Percentiles rank a stretch among this genome's conserved stretches.
Conservation (phyloP, 1,140 invertebrate genomes). For the Dendrolimus punctatus region DNA sequence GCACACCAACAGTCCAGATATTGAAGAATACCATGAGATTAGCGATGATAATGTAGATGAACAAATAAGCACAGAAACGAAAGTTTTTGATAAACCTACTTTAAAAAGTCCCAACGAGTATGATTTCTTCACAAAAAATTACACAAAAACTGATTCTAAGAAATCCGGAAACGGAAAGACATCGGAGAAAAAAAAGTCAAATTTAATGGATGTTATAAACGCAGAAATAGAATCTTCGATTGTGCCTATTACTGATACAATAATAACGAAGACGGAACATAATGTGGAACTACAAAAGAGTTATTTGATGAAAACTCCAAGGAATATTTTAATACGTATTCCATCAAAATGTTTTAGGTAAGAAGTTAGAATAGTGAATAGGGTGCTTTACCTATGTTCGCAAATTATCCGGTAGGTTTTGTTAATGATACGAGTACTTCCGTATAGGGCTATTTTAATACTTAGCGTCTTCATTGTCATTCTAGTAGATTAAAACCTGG, state of each 20-base stretch:
- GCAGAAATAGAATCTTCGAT: conserved; percentile 29
- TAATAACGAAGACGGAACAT: conserved; percentile 22
- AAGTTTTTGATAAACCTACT: neutral
- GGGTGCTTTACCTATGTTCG: no score
- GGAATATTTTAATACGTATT: conserved; percentile 2
- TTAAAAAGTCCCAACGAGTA: conserved; percentile 22
- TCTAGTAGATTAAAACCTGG: no score
- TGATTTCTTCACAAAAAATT: conserved; percentile 44
- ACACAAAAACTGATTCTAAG: conserved; percentile 26
- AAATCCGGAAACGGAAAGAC: conserved; percentile 27
- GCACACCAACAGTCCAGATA: conserved; percentile 26
- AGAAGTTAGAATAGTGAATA: no score
- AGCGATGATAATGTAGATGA: conserved; percentile 20
- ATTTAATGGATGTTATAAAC: conserved; percentile 43
- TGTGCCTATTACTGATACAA: conserved; percentile 30
- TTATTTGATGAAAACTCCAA: conserved; percentile 15
- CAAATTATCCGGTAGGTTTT: no score
- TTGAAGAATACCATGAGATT: conserved; percentile 55
- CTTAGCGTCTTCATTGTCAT: no score
- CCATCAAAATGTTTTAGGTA: neutral
- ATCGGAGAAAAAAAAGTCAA: conserved; percentile 25
- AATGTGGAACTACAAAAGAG: conserved; percentile 13
- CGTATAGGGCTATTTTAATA: no score
- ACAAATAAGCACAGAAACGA: conserved; percentile 13
- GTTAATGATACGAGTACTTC: no score